Evolutionary conservation across 1,140 invertebrate genomes (phyloP), one percentile per base, ranked within the genome.

Genomic region (Luehdorfia chinensis): DNA sequence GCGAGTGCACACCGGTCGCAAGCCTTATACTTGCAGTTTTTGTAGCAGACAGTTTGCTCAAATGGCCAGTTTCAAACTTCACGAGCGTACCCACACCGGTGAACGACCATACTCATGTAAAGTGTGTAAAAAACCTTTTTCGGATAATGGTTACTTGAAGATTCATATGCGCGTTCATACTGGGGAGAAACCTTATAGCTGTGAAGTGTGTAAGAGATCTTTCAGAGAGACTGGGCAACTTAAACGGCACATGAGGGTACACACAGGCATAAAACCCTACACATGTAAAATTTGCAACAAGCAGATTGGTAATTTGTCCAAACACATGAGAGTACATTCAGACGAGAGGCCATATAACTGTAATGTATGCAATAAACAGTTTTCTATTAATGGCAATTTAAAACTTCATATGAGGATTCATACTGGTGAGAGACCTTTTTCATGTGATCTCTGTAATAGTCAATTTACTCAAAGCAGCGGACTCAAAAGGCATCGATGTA

Each of bases 1-100:
- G 60, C 84, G 90, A 4, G 90, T 90, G 27, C 90, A 91, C 44
- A 91, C 88, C 0, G 90, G 89, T 0, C 74, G 90, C 25, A 88
- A 90, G 33, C 90, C 90, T 0, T 96, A 94, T 55, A 87, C 91
- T 15, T 96, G 95, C 65, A 89, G 89, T 18, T 92, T 94, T 57
- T 96, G 94, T 69, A 90, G 93, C 11, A 87, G 93, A 0, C 91
- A 93, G 50, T 95, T 95, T 72, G 94, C 95, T 0, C 94, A 95
- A 63, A 77, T 79, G 72, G 72, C 79, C 12, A 95, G 95, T 69
- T 87, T 96, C 32, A 93, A 93, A 18, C 92, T 94, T 23, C 95
- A 97, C 63, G 91, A 96, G 87, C 86, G 94, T 15, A 95, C 94
- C 0, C 95, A 97, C 69, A 91, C 92, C 0, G 91, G 95, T 9